Evolutionary conservation across 2,888 invertebrate species (phyloP).

Genomic region (Diachrysia chrysitis): DNA sequence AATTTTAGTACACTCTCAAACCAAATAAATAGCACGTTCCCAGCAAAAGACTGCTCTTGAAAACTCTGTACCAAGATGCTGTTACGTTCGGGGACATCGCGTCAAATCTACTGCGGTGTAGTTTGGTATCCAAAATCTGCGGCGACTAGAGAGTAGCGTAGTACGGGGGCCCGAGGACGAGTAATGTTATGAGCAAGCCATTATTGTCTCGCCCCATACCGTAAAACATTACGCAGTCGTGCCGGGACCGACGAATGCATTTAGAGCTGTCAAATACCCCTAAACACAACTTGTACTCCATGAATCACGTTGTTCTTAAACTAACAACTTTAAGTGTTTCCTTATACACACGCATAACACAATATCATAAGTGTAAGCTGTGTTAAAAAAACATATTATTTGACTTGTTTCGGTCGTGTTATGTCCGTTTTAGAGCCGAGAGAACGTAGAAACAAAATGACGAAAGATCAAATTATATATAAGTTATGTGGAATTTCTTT

Average conservation of each 20-base stretch:
- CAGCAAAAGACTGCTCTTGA: constrained; percentile 76
- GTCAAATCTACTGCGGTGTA: constrained; percentile 52
- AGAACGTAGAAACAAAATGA: constrained; percentile 36
- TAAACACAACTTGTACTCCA: constrained; percentile 54
- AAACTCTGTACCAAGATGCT: constrained; percentile 72
- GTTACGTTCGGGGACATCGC: constrained; percentile 41
- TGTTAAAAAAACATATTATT: constrained; percentile 10
- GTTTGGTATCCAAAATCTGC: constrained; percentile 68
- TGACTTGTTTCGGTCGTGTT: constrained; percentile 20
- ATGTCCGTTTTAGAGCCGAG: constrained; percentile 22
- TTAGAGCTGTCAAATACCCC: constrained; percentile 80
- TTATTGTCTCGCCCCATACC: constrained; percentile 89
- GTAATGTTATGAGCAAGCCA: constrained; percentile 90
- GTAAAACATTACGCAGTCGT: constrained; percentile 89
- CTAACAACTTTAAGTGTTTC: constrained; percentile 41
- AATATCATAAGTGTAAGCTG: constrained; percentile 24
- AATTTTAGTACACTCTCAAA: constrained; percentile 75
- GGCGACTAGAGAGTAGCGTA: constrained; percentile 73
- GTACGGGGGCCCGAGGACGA: constrained; percentile 84
- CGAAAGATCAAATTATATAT: constrained; percentile 46
- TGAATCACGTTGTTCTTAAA: constrained; percentile 46
- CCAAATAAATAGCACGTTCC: constrained; percentile 76
- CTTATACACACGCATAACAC: constrained; percentile 27
- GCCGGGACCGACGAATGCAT: constrained; percentile 77
- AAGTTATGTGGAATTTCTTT: constrained; percentile 45